Conservation (phyloP, 2,797 vertebrate species). For the Liasis olivaceus region DNA sequence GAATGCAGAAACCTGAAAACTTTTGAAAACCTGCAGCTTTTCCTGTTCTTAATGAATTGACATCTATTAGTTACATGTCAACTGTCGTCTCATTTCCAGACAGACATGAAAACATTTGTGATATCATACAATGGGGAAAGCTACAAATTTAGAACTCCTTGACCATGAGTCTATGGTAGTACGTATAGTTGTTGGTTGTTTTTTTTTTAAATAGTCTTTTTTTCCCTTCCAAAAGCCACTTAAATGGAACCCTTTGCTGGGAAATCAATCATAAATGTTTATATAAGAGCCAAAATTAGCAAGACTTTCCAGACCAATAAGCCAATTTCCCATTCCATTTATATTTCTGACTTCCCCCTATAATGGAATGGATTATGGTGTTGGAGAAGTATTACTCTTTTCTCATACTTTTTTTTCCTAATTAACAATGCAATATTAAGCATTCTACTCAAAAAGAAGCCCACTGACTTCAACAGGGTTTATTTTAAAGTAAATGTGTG, state of each 20-base stretch:
- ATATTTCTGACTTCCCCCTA: not conserved
- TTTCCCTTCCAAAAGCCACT: not conserved
- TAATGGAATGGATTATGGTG: not conserved
- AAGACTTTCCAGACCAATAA: not conserved
- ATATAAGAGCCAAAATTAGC: not conserved
- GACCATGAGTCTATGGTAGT: not conserved
- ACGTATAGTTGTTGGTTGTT: not conserved
- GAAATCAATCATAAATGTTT: not conserved
- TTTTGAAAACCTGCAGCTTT: conserved; percentile 17
- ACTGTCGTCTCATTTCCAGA: conserved; percentile 11
- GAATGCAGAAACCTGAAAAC: conserved; percentile 24
- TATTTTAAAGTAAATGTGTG: not conserved
- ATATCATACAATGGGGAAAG: conserved; percentile 33
- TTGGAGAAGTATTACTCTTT: not conserved
- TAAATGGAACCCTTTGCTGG: not conserved
- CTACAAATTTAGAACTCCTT: conserved; percentile 25
- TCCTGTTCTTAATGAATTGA: conserved; percentile 24
- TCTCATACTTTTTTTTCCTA: not conserved
- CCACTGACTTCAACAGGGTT: not conserved
- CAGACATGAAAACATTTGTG: not conserved
- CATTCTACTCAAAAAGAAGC: not conserved
- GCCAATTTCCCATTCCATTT: not conserved
- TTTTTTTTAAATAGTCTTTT: not conserved
- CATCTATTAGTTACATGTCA: conserved; percentile 25
- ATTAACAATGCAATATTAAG: not conserved